Evolutionary conservation across 2,113 vertebrate genomes (phyloP).

Genomic region (Rhegmatorhina hoffmannsi): DNA sequence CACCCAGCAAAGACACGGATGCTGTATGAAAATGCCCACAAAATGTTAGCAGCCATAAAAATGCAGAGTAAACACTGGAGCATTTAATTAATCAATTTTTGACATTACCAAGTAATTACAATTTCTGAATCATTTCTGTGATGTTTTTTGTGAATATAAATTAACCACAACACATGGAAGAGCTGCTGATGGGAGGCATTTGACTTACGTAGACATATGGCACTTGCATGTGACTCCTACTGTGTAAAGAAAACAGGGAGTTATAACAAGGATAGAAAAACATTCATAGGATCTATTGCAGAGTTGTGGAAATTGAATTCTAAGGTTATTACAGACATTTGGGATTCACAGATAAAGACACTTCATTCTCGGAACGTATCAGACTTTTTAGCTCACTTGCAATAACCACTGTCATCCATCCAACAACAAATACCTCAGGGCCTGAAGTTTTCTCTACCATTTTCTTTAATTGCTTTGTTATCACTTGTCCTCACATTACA

Average conservation of each 20-base stretch:
- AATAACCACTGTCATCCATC: background rate
- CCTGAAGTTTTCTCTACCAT: background rate
- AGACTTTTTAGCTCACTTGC: background rate
- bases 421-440: background rate
- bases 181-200: background rate
- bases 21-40: slow-evolving; percentile 29
- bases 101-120: slow-evolving; percentile 56
- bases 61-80: slow-evolving; percentile 35
- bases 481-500: background rate
- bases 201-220: background rate
- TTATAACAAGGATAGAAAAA: background rate
- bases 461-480: background rate
- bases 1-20: background rate
- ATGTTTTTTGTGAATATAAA: slow-evolving; percentile 27
- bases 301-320: background rate
- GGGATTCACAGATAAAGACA: background rate
- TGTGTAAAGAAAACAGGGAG: background rate
- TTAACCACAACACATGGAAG: slow-evolving; percentile 30
- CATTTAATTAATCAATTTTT: slow-evolving; percentile 59
- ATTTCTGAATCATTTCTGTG: slow-evolving; percentile 31
- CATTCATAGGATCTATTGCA: background rate
- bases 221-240: background rate
- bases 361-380: background rate
- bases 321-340: background rate
- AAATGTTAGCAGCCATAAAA: slow-evolving; percentile 36